Percentiles rank a stretch among this genome's conserved stretches.
phyloP scores from a whole-genome alignment of 2,888 invertebrate genomes.

The Hemaris fuciformis region DNA sequence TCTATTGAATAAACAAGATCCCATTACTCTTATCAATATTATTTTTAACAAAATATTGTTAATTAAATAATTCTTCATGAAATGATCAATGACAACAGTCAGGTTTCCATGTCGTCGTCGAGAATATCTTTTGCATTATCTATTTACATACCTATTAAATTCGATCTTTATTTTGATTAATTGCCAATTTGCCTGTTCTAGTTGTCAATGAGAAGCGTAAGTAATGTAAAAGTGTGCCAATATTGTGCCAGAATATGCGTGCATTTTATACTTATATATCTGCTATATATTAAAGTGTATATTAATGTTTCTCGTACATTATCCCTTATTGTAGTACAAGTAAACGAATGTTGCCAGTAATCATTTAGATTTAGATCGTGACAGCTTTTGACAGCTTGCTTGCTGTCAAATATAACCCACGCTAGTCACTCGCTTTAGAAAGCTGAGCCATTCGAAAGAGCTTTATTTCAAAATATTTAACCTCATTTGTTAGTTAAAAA shows the following conservation, averaged over 20 bases:
- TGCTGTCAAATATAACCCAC: constrained; percentile 2
- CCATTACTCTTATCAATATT: too few relatives aligned
- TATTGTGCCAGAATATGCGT: neutral
- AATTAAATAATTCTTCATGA: too few relatives aligned
- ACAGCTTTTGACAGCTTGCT: neutral
- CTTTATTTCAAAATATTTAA: neutral
- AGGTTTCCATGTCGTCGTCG: too few relatives aligned
- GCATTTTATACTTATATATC: neutral
- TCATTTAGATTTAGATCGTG: neutral
- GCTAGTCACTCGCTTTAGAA: neutral
- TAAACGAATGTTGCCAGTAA: neutral
- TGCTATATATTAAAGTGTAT: neutral
- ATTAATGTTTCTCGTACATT: neutral
- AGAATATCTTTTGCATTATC: too few relatives aligned
- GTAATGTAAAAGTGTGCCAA: constrained; percentile 12
- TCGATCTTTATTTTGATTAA: too few relatives aligned
- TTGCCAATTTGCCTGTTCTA: constrained; percentile 3
- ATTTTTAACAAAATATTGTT: too few relatives aligned
- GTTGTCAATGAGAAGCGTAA: constrained; percentile 16
- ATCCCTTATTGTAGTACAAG: neutral
- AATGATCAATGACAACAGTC: too few relatives aligned
- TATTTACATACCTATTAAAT: too few relatives aligned
- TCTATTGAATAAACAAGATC: too few relatives aligned
- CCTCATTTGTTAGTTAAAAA: neutral
- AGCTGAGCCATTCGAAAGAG: neutral